Evolutionary conservation across 2,888 invertebrate species (phyloP).

Genomic region (Polymixis lichenea): DNA sequence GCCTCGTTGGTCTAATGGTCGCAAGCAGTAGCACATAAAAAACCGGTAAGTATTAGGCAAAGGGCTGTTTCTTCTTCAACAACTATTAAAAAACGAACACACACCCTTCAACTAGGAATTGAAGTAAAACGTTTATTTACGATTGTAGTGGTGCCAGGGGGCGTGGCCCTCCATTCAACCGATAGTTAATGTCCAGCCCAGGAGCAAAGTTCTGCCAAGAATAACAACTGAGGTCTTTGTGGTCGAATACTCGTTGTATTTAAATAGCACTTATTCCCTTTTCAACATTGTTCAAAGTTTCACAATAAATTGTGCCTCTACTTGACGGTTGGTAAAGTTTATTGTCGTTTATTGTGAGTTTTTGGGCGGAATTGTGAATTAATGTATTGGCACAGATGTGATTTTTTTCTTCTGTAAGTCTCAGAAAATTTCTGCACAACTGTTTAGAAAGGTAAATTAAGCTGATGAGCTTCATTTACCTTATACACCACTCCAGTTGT

Average conservation of each 20-base stretch:
- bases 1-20: too few relatives aligned
- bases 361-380: conserved; percentile 29
- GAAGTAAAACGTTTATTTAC: conserved; percentile 56
- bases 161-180: conserved; percentile 65
- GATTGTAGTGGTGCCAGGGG: conserved; percentile 66
- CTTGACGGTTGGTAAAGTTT: conserved; percentile 50
- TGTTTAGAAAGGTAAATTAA: neutral
- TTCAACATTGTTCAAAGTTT: conserved; percentile 60
- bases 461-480: too few relatives aligned
- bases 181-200: conserved; percentile 69
- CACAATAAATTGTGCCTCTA: conserved; percentile 55
- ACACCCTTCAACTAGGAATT: conserved; percentile 36
- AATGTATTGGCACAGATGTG: conserved; percentile 26
- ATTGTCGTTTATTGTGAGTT: conserved; percentile 38
- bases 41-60: neutral
- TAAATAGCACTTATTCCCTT: conserved; percentile 64
- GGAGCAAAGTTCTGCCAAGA: conserved; percentile 69
- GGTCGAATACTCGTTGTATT: conserved; percentile 62
- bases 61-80: neutral
- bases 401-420: neutral
- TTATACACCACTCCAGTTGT: too few relatives aligned
- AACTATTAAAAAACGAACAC: conserved; percentile 6
- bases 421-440: neutral
- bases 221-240: conserved; percentile 69
- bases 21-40: too few relatives aligned